These are phyloP conservation scores for Pseudorectes ferrugineus DNA, from an alignment of 2,113 vertebrate genomes.

Conservation along the genomic window DNA sequence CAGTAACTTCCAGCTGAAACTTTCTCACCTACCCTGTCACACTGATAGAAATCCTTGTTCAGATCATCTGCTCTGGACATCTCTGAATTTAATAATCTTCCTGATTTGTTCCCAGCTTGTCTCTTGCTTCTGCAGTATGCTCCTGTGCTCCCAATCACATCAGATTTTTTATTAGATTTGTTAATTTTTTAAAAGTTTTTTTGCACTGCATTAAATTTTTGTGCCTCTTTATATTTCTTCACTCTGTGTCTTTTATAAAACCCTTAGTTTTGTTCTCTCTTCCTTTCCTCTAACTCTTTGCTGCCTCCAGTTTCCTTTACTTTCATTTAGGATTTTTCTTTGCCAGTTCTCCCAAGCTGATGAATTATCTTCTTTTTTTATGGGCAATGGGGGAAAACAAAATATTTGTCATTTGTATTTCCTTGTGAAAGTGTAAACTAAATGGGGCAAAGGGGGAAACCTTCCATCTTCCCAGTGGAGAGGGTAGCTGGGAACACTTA, in stretches of 20 bases:
- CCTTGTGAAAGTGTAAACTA: background rate
- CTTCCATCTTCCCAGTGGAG: background rate
- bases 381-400: background rate
- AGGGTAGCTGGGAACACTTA: background rate
- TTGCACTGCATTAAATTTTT: background rate
- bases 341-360: background rate
- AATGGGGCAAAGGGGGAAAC: background rate
- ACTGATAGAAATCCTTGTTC: background rate
- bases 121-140: background rate
- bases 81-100: background rate
- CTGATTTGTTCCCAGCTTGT: background rate
- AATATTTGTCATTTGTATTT: background rate
- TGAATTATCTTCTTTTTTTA: background rate
- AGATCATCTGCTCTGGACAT: background rate
- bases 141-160: background rate
- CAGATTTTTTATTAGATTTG: background rate
- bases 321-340: background rate
- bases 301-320: background rate
- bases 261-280: background rate
- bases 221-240: background rate
- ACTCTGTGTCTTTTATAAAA: background rate
- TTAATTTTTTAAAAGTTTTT: background rate
- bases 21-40: background rate
- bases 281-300: background rate
- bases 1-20: background rate